Evolutionary conservation across 1,140 invertebrate species (phyloP), one percentile per base, ranked within the genome.

Genomic region (Vollenhovia emeryi): DNA sequence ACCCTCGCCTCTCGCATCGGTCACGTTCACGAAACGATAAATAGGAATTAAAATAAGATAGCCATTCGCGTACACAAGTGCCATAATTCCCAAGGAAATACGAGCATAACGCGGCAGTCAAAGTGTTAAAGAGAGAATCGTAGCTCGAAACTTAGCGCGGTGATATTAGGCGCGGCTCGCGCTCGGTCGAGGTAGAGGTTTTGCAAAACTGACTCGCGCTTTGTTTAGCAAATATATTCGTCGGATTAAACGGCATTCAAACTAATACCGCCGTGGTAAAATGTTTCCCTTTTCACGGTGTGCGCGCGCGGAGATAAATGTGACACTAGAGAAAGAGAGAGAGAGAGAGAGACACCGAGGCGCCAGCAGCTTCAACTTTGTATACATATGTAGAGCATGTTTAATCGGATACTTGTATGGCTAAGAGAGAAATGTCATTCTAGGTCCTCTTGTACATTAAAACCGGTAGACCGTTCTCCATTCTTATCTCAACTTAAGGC

Each of bases 371-470:
- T 80, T 80, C 36, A 50, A 33, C 50, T 71, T 73, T 82, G 78
- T 82, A 82, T 57, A 73, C 78, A 73, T 82, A 82, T 57, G 50
- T 82, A 82, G 78, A 73, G 66, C 66, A 59, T 82, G 59, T 82
- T 71, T 59, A 71, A 45, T 57, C 15, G 27, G 13, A 57, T 82
- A 82, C 73, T 71, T 82, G 52, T 82, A 82, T 73, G 36, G 27
- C 40, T 73, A 43, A 82, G 66, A 71, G 27, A 82, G 40, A 45
- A 50, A 68, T 30, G 30, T 75, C 60, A 68, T 68, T 66, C 21
- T 79, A 62, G 18, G 30, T 62, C 43, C 45, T 66, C 60, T 45
- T 79, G 75, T 79, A 79, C 30, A 79, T 79, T 79, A 52, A n/a
- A n/a, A 79, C 64, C 18, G 30, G 30, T 79, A 79, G 43, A 79